Evolutionary conservation across 1,140 invertebrate genomes (phyloP).

Genomic region (Eufriesea mexicana): DNA sequence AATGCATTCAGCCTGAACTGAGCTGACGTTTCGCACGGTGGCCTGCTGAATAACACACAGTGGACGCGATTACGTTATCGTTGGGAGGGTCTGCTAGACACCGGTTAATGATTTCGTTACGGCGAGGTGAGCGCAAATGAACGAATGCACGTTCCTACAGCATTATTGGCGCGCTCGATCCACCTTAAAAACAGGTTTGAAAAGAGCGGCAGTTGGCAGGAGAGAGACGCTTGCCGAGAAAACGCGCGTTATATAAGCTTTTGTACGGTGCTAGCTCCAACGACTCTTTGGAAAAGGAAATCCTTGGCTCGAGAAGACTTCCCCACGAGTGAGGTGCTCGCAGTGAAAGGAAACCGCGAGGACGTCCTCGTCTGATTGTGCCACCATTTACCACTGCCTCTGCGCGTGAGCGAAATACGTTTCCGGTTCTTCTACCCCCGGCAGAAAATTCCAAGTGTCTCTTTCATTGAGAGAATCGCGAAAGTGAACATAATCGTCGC

Average conservation of each 20-base stretch:
- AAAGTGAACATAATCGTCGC: too few relatives aligned
- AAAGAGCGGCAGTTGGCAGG: slow-evolving; percentile 1
- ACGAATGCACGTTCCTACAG: slow-evolving; percentile 11
- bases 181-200: slow-evolving; percentile 59
- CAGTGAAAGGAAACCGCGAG: slow-evolving; percentile 44
- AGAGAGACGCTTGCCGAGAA: slow-evolving; percentile 22
- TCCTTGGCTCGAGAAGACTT: slow-evolving; percentile 43
- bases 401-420: neutral
- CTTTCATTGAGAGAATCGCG: too few relatives aligned
- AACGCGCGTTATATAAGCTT: slow-evolving; percentile 52
- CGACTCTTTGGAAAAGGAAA: slow-evolving; percentile 53
- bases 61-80: slow-evolving; percentile 51
- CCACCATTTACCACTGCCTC: neutral
- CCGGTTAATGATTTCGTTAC: slow-evolving; percentile 62
- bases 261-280: slow-evolving; percentile 20
- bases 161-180: slow-evolving; percentile 47
- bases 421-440: neutral
- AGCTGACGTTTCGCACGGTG: slow-evolving; percentile 32
- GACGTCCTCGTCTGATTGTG: neutral
- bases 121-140: slow-evolving; percentile 59
- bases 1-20: slow-evolving; percentile 6
- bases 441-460: neutral
- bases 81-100: slow-evolving; percentile 38
- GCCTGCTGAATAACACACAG: slow-evolving; percentile 37
- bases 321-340: neutral